Evolutionary conservation across 2,797 vertebrate genomes (phyloP), one percentile per base, ranked within the genome.

Genomic region (Echiichthys vipera): DNA sequence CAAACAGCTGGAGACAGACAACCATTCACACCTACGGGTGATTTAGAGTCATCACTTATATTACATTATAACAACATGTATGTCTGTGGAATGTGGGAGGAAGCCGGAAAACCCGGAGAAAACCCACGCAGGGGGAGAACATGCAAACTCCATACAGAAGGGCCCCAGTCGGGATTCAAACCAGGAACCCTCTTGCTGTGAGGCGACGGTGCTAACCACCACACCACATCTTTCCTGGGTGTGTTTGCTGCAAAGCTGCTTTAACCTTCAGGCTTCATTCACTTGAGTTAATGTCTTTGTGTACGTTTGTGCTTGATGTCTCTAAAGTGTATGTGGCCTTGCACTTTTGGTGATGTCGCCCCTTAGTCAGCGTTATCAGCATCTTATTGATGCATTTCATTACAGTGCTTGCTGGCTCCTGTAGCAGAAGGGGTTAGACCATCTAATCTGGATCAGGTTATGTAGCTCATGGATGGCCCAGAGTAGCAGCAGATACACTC

Each of bases 381-480:
- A 2, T 67, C 66, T 69, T 74, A 73, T 68, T 67, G 63, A 54
- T 62, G 56, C 0, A 4, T 69, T 47, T 61, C 37, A 39, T 27
- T 22, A 20, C 56, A 12, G 20, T 0, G 7, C 56, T 37, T 22
- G n/a, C n/a, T n/a, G 17, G 24, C 51, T 63, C 7, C 49, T 64
- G 20, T 29, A 15, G 57, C 45, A 13, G 62, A 53, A 65, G 37
- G 32, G 53, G 37, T 53, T 47, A 27, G 58, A 68, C 18, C 37
- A 3, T 81, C 40, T 83, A 74, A 90, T 86, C 87, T 76, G 70
- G 76, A 65, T 72, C 54, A 63, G 65, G 65, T 73, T 77, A 40
- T 65, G 50, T 4, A 45, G 82, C 74, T 70, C 57, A 34, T 59
- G 15, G 18, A 46, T 20, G 68, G 47, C 53, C 56, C 68, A 30